Percentiles rank a stretch among this genome's conserved stretches.
Evolutionary conservation across 2,888 invertebrate species (phyloP).

Genomic region (Calliopum simillimum): DNA sequence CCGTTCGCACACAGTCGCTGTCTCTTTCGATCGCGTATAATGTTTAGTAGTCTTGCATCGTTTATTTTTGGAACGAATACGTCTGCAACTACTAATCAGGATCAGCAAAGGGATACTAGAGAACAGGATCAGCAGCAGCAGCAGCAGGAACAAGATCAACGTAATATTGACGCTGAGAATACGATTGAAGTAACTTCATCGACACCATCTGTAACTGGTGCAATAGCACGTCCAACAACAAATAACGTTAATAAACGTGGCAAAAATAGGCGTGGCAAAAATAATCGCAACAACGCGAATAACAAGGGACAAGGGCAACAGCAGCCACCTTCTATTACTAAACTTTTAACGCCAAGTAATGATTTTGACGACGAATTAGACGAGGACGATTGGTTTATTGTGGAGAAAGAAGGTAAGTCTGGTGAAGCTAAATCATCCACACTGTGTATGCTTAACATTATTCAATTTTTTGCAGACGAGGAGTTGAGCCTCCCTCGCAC

Average conservation of each 20-base stretch:
- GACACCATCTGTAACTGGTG: conserved; percentile 61
- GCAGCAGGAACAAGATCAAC: conserved; percentile 39
- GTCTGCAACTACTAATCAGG: conserved; percentile 54
- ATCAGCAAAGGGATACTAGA: conserved; percentile 35
- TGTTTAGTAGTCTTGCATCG: conserved; percentile 74
- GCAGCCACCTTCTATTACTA: conserved; percentile 48
- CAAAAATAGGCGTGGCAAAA: conserved; percentile 45
- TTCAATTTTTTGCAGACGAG: conserved; percentile 54
- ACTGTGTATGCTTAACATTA: neutral
- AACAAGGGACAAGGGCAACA: conserved; percentile 37
- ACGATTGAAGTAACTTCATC: conserved; percentile 59
- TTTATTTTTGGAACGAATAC: conserved; percentile 69
- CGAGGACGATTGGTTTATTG: conserved; percentile 72
- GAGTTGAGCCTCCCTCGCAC: conserved; percentile 60
- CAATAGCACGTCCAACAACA: conserved; percentile 33
- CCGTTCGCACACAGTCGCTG: conserved; percentile 17
- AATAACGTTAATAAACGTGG: conserved; percentile 41
- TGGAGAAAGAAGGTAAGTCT: conserved; percentile 67
- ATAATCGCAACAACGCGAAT: conserved; percentile 17
- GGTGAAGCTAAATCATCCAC: neutral
- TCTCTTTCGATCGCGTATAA: conserved; percentile 60
- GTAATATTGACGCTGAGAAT: conserved; percentile 49
- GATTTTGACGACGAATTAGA: conserved; percentile 50
- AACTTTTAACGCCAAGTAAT: conserved; percentile 50
- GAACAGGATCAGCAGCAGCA: conserved; percentile 41